Evolutionary conservation across 2,888 invertebrate species (phyloP).

Genomic region (Deilephila porcellus): DNA sequence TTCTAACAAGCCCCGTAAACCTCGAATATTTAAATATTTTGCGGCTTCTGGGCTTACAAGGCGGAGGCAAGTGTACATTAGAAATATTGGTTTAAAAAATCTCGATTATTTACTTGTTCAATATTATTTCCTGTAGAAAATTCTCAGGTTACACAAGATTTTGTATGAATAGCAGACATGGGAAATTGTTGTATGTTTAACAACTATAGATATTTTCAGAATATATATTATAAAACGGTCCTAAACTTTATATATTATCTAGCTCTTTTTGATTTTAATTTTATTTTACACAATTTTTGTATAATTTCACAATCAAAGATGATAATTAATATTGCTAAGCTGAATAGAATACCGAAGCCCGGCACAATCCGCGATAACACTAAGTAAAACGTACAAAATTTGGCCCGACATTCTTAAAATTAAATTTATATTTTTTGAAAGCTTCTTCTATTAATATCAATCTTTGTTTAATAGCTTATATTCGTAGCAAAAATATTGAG

Average conservation of each 20-base stretch:
- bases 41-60: conserved; percentile 12
- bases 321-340: no score
- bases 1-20: conserved; percentile 12
- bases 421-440: no score
- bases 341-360: no score
- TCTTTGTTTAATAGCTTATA: neutral
- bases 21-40: conserved; percentile 7
- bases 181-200: neutral
- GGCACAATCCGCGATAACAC: no score
- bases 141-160: neutral
- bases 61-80: neutral
- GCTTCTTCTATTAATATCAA: no score
- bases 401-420: no score
- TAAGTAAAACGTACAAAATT: no score
- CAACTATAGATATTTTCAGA: neutral
- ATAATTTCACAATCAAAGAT: no score
- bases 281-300: no score
- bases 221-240: no score
- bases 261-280: no score
- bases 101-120: neutral
- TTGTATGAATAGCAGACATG: neutral
- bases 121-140: neutral
- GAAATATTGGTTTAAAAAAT: conserved; percentile 4
- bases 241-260: no score
- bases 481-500: neutral